A percentile compares a stretch with the other conserved stretches of the same genome.
Evolutionary conservation across 2,113 vertebrate species (phyloP).

Genomic region (Dryoscopus gambensis): DNA sequence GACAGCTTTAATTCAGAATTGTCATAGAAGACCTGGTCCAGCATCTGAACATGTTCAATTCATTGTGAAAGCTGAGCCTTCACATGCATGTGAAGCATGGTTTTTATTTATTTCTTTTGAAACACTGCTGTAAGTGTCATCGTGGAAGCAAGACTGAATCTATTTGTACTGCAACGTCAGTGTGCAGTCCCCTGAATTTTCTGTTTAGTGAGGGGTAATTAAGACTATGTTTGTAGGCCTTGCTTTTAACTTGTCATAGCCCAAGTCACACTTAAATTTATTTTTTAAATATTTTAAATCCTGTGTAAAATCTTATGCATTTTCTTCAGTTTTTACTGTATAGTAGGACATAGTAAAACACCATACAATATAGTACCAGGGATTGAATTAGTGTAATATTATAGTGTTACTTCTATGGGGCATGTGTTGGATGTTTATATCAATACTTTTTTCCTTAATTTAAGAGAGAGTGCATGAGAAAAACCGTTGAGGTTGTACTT

Average conservation of each 20-base stretch:
- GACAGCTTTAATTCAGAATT: not conserved
- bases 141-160: not conserved
- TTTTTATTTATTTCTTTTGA: not conserved
- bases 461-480: not conserved
- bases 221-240: not conserved
- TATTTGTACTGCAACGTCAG: not conserved
- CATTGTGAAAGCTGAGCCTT: conserved; percentile 6
- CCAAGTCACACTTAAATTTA: not conserved
- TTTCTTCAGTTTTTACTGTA: not conserved
- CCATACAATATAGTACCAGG: not conserved
- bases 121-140: not conserved
- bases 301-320: not conserved
- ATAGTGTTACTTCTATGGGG: not conserved
- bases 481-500: not conserved
- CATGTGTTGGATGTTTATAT: not conserved
- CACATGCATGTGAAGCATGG: too few species aligned
- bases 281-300: not conserved
- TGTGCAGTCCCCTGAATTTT: not conserved
- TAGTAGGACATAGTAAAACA: not conserved
- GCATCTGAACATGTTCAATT: not conserved
- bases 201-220: not conserved
- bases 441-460: not conserved
- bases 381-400: not conserved
- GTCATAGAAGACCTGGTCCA: not conserved
- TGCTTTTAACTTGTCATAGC: not conserved